These are phyloP conservation scores for Etheostoma perlongum DNA, from an alignment of 2,797 vertebrate genomes.

Conservation along the genomic window DNA sequence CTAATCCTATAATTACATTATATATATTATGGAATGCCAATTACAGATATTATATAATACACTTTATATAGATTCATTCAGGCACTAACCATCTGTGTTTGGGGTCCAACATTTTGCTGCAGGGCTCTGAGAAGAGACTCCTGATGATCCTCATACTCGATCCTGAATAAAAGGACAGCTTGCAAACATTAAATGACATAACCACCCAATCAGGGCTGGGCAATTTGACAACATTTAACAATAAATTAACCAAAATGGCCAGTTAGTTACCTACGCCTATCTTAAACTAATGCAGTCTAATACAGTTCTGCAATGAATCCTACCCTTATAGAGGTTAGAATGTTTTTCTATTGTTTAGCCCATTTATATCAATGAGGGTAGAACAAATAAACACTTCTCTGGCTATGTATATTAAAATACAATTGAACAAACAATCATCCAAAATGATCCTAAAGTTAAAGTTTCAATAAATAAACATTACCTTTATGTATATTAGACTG, in stretches of 20 bases:
- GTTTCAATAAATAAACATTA: neutral
- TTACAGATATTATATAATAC: neutral
- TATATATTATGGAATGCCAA: no score
- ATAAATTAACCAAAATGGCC: neutral
- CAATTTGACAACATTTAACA: neutral
- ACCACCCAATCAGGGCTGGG: neutral
- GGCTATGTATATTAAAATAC: neutral
- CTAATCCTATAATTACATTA: no score
- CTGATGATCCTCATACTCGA: constrained; percentile 92
- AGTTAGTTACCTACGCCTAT: neutral
- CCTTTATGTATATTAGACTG: neutral
- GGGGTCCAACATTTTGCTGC: constrained; percentile 86
- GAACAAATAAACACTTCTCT: no score
- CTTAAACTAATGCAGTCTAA: neutral
- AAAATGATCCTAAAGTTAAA: neutral
- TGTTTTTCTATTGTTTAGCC: neutral
- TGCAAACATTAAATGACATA: neutral
- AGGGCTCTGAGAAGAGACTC: constrained; percentile 90
- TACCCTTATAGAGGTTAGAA: neutral
- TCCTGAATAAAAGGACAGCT: constrained; percentile 70
- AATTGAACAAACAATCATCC: neutral
- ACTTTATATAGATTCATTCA: neutral
- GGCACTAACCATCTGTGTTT: constrained; percentile 89
- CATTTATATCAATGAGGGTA: no score
- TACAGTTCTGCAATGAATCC: neutral